phyloP scores from a whole-genome alignment of 2,113 vertebrate species.

The Elephantulus edwardii region DNA sequence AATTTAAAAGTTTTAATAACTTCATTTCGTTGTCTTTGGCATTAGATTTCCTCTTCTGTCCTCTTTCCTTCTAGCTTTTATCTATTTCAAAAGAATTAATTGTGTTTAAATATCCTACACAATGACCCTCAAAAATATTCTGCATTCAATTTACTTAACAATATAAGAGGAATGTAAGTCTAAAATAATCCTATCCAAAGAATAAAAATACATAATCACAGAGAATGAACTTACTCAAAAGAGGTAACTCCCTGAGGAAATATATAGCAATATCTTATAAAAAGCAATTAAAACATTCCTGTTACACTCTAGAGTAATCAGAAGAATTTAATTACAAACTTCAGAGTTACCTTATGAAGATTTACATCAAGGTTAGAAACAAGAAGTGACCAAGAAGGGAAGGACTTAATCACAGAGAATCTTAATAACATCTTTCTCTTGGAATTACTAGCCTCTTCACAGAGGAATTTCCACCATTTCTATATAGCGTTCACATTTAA shows the following conservation, averaged over 20 bases:
- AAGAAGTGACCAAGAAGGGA: conserved; percentile 16
- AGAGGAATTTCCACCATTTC: not conserved
- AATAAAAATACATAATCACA: conserved; percentile 39
- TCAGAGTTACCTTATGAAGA: conserved; percentile 57
- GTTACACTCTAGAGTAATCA: conserved; percentile 35
- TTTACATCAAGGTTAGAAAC: conserved; percentile 29
- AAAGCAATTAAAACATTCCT: conserved; percentile 65
- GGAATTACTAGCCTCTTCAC: not conserved
- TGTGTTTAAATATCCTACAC: conserved; percentile 20
- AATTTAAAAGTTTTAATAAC: not conserved
- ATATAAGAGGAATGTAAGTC: conserved; percentile 30
- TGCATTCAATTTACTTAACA: conserved; percentile 32
- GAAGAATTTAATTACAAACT: conserved; percentile 61
- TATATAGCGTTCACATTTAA: not conserved
- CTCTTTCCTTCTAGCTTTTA: conserved; percentile 43
- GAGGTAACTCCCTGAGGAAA: conserved; percentile 45
- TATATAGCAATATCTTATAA: conserved; percentile 47
- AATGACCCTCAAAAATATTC: conserved; percentile 37
- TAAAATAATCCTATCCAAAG: conserved; percentile 57
- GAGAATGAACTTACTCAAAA: conserved; percentile 49
- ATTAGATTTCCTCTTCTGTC: conserved; percentile 12
- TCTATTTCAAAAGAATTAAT: conserved; percentile 46
- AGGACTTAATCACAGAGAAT: conserved; percentile 15
- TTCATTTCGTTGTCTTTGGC: conserved; percentile 8
- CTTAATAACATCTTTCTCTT: conserved; percentile 1